Evolutionary conservation across 2,113 vertebrate species (phyloP).

Genomic region (Suncus etruscus): DNA sequence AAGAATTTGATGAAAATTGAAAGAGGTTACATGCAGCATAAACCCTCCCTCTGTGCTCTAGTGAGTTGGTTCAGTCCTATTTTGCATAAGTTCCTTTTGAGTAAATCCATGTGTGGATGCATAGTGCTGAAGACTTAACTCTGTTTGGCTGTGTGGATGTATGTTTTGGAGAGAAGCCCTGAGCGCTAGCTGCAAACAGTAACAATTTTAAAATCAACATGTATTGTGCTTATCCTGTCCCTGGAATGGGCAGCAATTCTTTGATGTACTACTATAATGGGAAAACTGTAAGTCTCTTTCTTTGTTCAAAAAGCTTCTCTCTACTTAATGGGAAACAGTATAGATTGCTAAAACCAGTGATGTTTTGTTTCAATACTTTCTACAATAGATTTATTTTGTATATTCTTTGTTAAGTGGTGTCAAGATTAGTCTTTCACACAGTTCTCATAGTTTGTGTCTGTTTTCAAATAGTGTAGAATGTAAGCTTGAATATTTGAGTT

Average conservation of each 20-base stretch:
- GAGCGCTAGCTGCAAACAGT: constrained; percentile 84
- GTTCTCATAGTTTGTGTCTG: constrained; percentile 52
- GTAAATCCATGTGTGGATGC: constrained; percentile 94
- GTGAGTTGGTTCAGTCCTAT: constrained; percentile 93
- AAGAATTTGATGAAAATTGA: constrained; percentile 72
- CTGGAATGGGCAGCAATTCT: constrained; percentile 97
- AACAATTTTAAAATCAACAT: constrained; percentile 89
- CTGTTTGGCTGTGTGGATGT: constrained; percentile 90
- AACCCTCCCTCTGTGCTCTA: constrained; percentile 85
- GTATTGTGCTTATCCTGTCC: constrained; percentile 98
- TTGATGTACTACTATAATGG: constrained; percentile 99
- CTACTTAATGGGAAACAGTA: constrained; percentile 70
- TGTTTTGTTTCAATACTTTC: constrained; percentile 59
- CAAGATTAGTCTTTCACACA: constrained; percentile 51
- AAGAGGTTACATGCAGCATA: constrained; percentile 76
- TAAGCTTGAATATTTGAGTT: constrained; percentile 64
- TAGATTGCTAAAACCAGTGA: constrained; percentile 49
- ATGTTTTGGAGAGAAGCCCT: constrained; percentile 89
- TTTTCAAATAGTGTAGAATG: constrained; percentile 57
- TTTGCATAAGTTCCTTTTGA: constrained; percentile 98
- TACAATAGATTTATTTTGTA: constrained; percentile 17
- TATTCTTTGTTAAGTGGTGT: constrained; percentile 57
- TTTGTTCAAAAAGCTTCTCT: constrained; percentile 84
- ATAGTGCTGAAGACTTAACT: constrained; percentile 91
- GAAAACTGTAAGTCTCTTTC: constrained; percentile 94